A percentile compares a stretch with the other conserved stretches of the same genome.
Evolutionary conservation across 1,140 invertebrate genomes (phyloP).

Genomic region (Cydia pomonella): DNA sequence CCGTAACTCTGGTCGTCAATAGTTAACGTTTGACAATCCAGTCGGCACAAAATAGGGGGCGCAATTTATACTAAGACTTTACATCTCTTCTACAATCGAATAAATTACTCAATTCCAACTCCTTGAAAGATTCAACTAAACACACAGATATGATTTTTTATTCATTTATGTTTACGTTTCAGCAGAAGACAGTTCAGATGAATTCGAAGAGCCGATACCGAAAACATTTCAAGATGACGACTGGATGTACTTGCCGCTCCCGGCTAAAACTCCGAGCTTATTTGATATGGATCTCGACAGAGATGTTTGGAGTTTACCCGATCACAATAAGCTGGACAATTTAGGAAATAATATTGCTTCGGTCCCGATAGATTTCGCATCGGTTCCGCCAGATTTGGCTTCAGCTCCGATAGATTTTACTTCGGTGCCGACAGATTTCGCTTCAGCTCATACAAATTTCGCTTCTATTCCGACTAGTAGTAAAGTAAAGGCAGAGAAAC

Average conservation of each 20-base stretch:
- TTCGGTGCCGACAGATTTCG: background rate
- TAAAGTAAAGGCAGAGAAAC: background rate
- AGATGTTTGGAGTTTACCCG: conserved; percentile 16
- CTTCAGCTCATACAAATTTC: background rate
- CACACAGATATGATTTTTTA: background rate
- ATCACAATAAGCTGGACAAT: background rate
- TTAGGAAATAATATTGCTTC: background rate
- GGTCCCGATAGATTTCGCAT: conserved; percentile 2
- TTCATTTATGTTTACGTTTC: conserved; percentile 68
- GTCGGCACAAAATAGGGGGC: too few relatives aligned
- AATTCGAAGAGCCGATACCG: conserved; percentile 61
- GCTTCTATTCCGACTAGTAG: background rate
- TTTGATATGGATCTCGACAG: conserved; percentile 18
- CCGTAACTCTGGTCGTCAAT: too few relatives aligned
- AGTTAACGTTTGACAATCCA: too few relatives aligned
- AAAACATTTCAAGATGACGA: conserved; percentile 68
- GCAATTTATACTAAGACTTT: too few relatives aligned
- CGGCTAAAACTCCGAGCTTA: conserved; percentile 47
- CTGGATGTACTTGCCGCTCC: conserved; percentile 74
- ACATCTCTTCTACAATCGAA: too few relatives aligned
- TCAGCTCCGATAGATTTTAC: background rate
- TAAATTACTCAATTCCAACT: background rate
- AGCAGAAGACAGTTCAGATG: conserved; percentile 77
- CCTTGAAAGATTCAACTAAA: background rate
- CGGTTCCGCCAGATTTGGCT: background rate